A percentile compares a stretch with the other conserved stretches of the same genome.
phyloP scores from a whole-genome alignment of 2,797 vertebrate species.

The Brachyrhaphis roseni region DNA sequence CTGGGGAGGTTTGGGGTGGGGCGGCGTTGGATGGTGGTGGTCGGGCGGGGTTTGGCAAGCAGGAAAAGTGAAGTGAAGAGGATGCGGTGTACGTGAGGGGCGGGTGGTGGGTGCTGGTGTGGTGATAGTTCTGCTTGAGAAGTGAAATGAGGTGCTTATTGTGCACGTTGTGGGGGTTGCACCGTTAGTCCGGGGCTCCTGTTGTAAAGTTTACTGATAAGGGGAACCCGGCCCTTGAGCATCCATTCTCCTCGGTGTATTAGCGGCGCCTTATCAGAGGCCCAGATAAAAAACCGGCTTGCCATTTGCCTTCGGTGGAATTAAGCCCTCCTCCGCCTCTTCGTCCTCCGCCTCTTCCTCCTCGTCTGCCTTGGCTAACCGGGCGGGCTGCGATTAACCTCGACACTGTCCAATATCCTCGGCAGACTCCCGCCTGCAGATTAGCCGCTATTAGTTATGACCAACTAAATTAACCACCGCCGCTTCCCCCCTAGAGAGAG shows the following conservation, averaged over 20 bases:
- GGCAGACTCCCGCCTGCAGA: slow-evolving; percentile 97
- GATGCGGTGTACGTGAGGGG: slow-evolving; percentile 57
- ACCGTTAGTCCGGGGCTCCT: slow-evolving; percentile 94
- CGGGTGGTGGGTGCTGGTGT: slow-evolving; percentile 76
- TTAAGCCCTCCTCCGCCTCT: slow-evolving; percentile 90
- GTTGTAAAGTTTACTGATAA: slow-evolving; percentile 99
- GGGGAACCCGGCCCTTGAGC: slow-evolving; percentile 99
- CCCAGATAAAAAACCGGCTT: slow-evolving; percentile 98
- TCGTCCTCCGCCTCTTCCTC: slow-evolving; percentile 83
- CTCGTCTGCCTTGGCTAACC: slow-evolving; percentile 99
- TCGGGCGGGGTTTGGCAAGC: slow-evolving; percentile 53
- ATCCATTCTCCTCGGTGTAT: slow-evolving; percentile 99
- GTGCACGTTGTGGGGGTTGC: slow-evolving; percentile 95
- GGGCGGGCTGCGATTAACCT: slow-evolving; percentile 99
- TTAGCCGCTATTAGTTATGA: slow-evolving; percentile 99
- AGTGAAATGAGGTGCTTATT: slow-evolving; percentile 99
- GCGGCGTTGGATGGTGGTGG: slow-evolving; percentile 34
- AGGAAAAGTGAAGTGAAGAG: slow-evolving; percentile 72
- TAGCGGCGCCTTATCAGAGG: slow-evolving; percentile 99
- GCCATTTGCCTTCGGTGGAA: slow-evolving; percentile 99
- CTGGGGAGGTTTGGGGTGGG: slow-evolving; percentile 44
- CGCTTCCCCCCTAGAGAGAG: slow-evolving; percentile 74
- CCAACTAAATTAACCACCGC: slow-evolving; percentile 99
- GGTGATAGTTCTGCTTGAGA: slow-evolving; percentile 99
- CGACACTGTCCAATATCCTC: slow-evolving; percentile 99